Evolutionary conservation across 1,140 invertebrate genomes (phyloP).

Genomic region (Drosophila willistoni): DNA sequence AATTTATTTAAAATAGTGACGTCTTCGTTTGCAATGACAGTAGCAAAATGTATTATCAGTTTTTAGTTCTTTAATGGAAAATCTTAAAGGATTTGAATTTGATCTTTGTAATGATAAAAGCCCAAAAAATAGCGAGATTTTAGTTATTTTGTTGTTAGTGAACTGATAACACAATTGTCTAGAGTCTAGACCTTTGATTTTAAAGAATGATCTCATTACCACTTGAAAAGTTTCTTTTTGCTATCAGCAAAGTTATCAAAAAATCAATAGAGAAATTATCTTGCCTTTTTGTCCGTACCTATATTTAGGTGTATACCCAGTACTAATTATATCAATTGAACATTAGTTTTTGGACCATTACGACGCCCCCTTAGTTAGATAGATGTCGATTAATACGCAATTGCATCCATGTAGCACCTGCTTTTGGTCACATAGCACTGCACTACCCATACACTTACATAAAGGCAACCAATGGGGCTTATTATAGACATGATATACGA

Average conservation of each 20-base stretch:
- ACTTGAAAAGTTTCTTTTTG: neutral
- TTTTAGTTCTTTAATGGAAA: no score
- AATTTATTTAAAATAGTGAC: no score
- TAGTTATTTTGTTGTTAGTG: no score
- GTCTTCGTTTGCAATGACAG: no score
- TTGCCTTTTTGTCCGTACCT: neutral
- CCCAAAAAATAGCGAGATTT: no score
- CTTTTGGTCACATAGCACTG: conserved; percentile 53
- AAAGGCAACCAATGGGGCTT: conserved; percentile 10
- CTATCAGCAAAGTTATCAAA: conserved; percentile 21
- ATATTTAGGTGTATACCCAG: neutral
- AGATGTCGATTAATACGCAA: conserved; percentile 20
- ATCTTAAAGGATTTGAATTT: no score
- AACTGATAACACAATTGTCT: neutral
- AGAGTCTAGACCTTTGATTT: neutral
- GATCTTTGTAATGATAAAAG: neutral
- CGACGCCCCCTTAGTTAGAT: neutral
- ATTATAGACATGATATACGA: conserved; percentile 42
- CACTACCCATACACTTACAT: conserved; percentile 17
- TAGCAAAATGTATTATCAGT: no score
- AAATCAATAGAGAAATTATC: neutral
- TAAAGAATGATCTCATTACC: conserved; percentile 25
- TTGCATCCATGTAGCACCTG: conserved; percentile 44
- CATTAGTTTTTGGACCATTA: neutral
- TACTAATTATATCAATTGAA: conserved; percentile 12